Conservation (phyloP, 2,888 invertebrate genomes). For the Scaptomyza tumidula region DNA sequence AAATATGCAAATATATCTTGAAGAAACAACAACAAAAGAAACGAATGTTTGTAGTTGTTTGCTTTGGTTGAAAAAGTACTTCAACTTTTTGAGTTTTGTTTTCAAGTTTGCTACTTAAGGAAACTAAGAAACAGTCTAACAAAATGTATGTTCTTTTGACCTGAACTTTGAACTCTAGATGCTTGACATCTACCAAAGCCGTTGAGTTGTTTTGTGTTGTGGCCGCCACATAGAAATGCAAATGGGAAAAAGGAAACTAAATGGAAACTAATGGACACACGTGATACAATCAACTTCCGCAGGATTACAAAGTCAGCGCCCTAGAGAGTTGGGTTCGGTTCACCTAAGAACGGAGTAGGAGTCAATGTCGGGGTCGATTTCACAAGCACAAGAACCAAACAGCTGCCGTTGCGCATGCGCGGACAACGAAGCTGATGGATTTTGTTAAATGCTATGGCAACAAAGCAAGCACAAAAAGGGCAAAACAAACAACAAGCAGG, state of each 20-base stretch:
- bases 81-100: too few species aligned
- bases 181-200: neutral
- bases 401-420: slow-evolving; percentile 76
- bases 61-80: too few species aligned
- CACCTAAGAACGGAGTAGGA: neutral
- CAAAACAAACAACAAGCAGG: slow-evolving; percentile 11
- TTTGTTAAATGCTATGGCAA: slow-evolving; percentile 53
- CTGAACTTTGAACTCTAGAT: slow-evolving; percentile 36
- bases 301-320: slow-evolving; percentile 66
- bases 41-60: too few species aligned
- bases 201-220: too few species aligned
- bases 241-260: slow-evolving; percentile 38
- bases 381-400: slow-evolving; percentile 8
- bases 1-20: too few species aligned
- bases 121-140: neutral
- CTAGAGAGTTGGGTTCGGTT: slow-evolving; percentile 1
- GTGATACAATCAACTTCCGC: slow-evolving; percentile 76
- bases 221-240: slow-evolving; percentile 21
- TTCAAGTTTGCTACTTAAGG: too few species aligned
- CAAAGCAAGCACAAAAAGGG: slow-evolving; percentile 10
- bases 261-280: slow-evolving; percentile 70
- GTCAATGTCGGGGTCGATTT: slow-evolving; percentile 8
- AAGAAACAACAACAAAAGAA: too few species aligned
- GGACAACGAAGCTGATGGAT: slow-evolving; percentile 65
- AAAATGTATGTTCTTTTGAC: neutral